A percentile compares a stretch with the other conserved stretches of the same genome.
Evolutionary conservation across 2,797 vertebrate species (phyloP).

Genomic region (Meda fulgida): DNA sequence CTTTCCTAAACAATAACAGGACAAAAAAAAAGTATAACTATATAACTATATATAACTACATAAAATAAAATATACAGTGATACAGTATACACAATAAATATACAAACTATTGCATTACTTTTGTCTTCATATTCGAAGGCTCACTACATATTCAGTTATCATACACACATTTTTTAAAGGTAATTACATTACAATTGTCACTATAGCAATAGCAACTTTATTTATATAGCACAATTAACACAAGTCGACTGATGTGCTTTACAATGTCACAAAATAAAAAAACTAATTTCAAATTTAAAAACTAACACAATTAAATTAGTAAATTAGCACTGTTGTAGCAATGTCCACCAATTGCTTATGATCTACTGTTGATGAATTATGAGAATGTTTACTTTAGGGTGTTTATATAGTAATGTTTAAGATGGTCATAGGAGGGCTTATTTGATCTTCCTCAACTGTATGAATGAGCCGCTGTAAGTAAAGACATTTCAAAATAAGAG

Average conservation of each 20-base stretch:
- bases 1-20: conserved; percentile 55
- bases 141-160: not conserved
- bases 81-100: not conserved
- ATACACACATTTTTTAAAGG: not conserved
- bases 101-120: not conserved
- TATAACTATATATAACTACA: not conserved
- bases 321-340: not conserved
- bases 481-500: not conserved
- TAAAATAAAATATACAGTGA: not conserved
- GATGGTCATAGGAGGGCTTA: not conserved
- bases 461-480: not conserved
- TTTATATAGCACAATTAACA: too few relatives aligned
- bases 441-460: not conserved
- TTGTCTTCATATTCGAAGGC: not conserved
- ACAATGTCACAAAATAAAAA: too few relatives aligned
- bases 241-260: too few relatives aligned
- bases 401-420: not conserved
- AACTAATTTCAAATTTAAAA: too few relatives aligned
- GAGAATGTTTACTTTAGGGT: not conserved
- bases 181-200: not conserved
- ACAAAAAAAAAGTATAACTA: not conserved
- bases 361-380: not conserved
- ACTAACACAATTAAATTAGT: not conserved
- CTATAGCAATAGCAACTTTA: too few relatives aligned
- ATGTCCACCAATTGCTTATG: not conserved